Conservation (phyloP, 2,888 invertebrate species). For the Chloromyia formosa region DNA sequence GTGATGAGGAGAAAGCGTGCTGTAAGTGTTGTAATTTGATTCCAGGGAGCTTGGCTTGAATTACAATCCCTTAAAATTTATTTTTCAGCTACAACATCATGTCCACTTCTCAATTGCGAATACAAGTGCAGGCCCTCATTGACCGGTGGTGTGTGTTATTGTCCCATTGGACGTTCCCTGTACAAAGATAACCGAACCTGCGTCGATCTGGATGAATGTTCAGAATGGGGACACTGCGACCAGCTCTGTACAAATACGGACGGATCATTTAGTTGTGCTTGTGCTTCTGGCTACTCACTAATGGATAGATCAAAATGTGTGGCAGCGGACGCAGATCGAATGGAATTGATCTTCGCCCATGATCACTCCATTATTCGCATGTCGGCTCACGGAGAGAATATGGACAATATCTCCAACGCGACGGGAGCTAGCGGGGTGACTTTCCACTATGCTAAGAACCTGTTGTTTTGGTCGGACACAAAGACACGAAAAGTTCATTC, state of each 20-base stretch:
- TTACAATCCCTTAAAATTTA: slow-evolving; percentile 33
- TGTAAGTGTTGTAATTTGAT: slow-evolving; percentile 71
- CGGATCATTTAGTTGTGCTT: slow-evolving; percentile 85
- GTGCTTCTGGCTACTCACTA: slow-evolving; percentile 79
- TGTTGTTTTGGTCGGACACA: slow-evolving; percentile 89
- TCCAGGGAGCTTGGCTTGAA: no score
- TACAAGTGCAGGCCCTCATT: slow-evolving; percentile 91
- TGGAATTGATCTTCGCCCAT: slow-evolving; percentile 75
- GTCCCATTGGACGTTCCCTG: slow-evolving; percentile 85
- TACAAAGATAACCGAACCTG: slow-evolving; percentile 86
- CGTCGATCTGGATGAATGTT: slow-evolving; percentile 90
- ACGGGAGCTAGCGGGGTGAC: slow-evolving; percentile 88
- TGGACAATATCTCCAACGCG: slow-evolving; percentile 77
- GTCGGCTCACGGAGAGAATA: slow-evolving; percentile 72
- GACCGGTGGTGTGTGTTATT: slow-evolving; percentile 89
- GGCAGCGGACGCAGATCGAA: slow-evolving; percentile 68
- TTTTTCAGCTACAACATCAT: slow-evolving; percentile 74
- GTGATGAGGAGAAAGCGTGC: slow-evolving; percentile 88
- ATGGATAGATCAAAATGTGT: slow-evolving; percentile 71
- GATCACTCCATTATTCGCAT: slow-evolving; percentile 77
- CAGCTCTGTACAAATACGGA: slow-evolving; percentile 91
- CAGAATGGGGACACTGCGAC: slow-evolving; percentile 93
- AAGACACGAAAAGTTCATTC: slow-evolving; percentile 82
- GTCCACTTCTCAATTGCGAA: slow-evolving; percentile 86
- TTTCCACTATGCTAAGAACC: slow-evolving; percentile 78